Evolutionary conservation across 2,888 invertebrate genomes (phyloP).

Genomic region (Lucinisca nassula): DNA sequence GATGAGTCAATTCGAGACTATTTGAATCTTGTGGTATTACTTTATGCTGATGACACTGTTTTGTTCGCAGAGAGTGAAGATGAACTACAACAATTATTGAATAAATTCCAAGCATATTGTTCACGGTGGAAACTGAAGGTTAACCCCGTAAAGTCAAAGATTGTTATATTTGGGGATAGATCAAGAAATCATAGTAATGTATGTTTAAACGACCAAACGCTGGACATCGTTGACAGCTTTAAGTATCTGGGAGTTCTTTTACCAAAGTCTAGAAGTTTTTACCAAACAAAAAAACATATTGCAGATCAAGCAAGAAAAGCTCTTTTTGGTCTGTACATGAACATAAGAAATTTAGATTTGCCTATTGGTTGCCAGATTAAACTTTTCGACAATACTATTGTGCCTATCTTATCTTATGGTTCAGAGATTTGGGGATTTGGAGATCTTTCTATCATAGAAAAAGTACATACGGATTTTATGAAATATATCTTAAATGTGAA

Average conservation of each 20-base stretch:
- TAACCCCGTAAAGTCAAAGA: neutral
- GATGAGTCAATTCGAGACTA: neutral
- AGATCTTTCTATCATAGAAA: neutral
- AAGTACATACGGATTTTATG: neutral
- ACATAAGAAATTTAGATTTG: neutral
- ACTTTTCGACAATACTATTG: neutral
- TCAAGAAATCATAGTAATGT: neutral
- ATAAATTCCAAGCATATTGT: neutral
- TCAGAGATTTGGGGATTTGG: neutral
- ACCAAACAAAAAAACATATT: neutral
- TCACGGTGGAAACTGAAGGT: neutral
- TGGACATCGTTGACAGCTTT: neutral
- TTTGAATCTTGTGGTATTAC: neutral
- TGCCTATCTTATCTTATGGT: neutral
- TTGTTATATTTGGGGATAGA: neutral
- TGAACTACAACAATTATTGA: neutral
- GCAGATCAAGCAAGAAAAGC: conserved; percentile 1
- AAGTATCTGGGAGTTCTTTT: neutral
- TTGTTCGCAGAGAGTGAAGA: neutral
- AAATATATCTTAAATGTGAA: neutral
- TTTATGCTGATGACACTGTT: neutral
- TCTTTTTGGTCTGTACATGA: neutral
- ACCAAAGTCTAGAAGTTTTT: neutral
- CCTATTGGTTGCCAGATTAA: neutral
- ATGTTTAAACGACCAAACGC: neutral